A percentile compares a stretch with the other conserved stretches of the same genome.
Evolutionary conservation across 2,888 invertebrate species (phyloP).

Genomic region (Polia nebulosa): DNA sequence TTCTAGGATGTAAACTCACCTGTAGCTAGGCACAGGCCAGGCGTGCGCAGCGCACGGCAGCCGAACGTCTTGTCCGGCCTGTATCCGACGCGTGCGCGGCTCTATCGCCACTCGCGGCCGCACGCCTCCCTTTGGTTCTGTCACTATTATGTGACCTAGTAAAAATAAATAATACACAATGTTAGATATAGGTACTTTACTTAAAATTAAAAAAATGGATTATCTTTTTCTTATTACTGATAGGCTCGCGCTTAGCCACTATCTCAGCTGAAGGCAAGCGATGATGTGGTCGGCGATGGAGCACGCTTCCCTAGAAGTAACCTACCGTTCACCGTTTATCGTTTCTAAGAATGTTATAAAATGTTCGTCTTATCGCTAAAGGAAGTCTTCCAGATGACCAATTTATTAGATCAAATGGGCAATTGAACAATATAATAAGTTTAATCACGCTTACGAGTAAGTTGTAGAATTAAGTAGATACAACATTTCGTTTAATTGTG

Average conservation of each 20-base stretch:
- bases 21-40: constrained; percentile 95
- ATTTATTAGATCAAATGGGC: neutral
- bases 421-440: neutral
- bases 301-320: too few species aligned
- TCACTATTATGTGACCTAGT: constrained; percentile 92
- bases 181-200: too few species aligned
- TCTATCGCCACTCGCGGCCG: constrained; percentile 94
- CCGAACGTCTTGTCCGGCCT: constrained; percentile 94
- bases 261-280: too few species aligned
- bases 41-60: constrained; percentile 95
- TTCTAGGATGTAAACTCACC: constrained; percentile 90
- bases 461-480: neutral
- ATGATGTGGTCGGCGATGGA: too few species aligned
- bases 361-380: neutral
- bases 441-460: neutral
- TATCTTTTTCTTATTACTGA: too few species aligned
- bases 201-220: too few species aligned
- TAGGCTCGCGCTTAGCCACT: too few species aligned
- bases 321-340: too few species aligned
- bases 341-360: too few species aligned
- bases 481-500: neutral
- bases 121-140: constrained; percentile 94
- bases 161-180: neutral
- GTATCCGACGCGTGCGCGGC: constrained; percentile 93
- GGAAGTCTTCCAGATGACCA: neutral